Conservation (phyloP, 92 coral and sea anemone species). For the Epizoanthus scotinus region DNA sequence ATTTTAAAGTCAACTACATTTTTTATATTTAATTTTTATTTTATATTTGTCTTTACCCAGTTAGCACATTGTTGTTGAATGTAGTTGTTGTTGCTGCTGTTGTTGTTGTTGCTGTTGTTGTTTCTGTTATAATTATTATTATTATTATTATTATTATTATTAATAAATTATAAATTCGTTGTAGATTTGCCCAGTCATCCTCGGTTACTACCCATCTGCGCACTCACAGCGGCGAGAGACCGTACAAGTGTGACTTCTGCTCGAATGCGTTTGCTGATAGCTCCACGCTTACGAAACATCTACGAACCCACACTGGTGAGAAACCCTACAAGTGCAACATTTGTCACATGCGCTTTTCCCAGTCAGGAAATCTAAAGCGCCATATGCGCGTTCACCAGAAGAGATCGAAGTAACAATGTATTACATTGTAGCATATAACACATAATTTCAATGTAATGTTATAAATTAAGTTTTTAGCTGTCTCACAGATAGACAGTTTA, state of each 20-base stretch:
- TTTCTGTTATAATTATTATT: too few species aligned
- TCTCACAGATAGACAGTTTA: neutral
- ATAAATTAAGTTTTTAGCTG: neutral
- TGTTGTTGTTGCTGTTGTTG: too few species aligned
- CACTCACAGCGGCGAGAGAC: constrained; percentile 61
- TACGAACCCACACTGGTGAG: constrained; percentile 60
- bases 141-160: too few species aligned
- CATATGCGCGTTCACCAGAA: constrained; percentile 53
- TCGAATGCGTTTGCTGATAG: constrained; percentile 58
- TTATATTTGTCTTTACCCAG: too few species aligned
- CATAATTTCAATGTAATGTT: neutral
- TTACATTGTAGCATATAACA: neutral
- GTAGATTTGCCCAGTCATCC: constrained; percentile 57
- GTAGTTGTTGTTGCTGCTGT: too few species aligned
- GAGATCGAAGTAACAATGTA: neutral
- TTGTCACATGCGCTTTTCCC: constrained; percentile 58
- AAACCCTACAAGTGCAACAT: constrained; percentile 56
- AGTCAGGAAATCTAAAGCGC: constrained; percentile 62
- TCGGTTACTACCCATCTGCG: constrained; percentile 58
- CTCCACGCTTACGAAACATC: constrained; percentile 62
- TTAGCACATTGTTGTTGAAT: too few species aligned
- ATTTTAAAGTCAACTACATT: too few species aligned
- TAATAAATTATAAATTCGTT: neutral
- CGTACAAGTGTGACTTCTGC: constrained; percentile 52
- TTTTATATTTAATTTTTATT: too few species aligned